Evolutionary conservation across 2,888 invertebrate genomes (phyloP).

Genomic region (Brachynemurus nebulosus): DNA sequence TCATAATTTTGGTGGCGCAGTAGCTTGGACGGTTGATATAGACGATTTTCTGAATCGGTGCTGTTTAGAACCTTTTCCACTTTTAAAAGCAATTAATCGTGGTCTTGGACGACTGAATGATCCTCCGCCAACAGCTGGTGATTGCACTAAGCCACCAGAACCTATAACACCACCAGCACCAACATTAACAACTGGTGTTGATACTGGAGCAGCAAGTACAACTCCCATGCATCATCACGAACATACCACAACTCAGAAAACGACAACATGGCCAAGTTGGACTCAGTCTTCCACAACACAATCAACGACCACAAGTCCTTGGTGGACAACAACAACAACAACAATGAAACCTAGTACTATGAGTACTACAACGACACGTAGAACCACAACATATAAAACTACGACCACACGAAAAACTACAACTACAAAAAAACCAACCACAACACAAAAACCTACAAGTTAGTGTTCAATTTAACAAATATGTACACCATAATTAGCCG

Average conservation of each 20-base stretch:
- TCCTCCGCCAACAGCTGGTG: conserved; percentile 35
- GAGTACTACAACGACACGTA: conserved; percentile 19
- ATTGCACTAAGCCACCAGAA: conserved; percentile 56
- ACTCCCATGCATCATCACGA: conserved; percentile 13
- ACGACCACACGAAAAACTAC: conserved; percentile 20
- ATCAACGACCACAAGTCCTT: conserved; percentile 21
- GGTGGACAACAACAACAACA: conserved; percentile 24
- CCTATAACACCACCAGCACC: conserved; percentile 66
- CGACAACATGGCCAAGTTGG: conserved; percentile 18
- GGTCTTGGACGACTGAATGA: conserved; percentile 50
- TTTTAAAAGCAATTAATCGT: conserved; percentile 62
- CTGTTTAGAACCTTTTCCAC: conserved; percentile 63
- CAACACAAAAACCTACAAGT: conserved; percentile 20
- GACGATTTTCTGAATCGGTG: conserved; percentile 80
- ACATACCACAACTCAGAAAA: conserved; percentile 12
- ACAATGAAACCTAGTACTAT: conserved; percentile 23
- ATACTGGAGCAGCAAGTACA: conserved; percentile 34
- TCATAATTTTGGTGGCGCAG: conserved; percentile 64
- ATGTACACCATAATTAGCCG: no score
- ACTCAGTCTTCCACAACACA: conserved; percentile 13
- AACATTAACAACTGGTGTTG: conserved; percentile 53
- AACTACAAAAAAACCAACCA: conserved; percentile 21
- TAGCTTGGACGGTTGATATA: conserved; percentile 78
- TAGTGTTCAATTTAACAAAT: no score
- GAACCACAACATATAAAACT: conserved; percentile 18